These are phyloP conservation scores for Phaenicophaeus curvirostris DNA, from an alignment of 2,797 vertebrate species.

Conservation along the genomic window DNA sequence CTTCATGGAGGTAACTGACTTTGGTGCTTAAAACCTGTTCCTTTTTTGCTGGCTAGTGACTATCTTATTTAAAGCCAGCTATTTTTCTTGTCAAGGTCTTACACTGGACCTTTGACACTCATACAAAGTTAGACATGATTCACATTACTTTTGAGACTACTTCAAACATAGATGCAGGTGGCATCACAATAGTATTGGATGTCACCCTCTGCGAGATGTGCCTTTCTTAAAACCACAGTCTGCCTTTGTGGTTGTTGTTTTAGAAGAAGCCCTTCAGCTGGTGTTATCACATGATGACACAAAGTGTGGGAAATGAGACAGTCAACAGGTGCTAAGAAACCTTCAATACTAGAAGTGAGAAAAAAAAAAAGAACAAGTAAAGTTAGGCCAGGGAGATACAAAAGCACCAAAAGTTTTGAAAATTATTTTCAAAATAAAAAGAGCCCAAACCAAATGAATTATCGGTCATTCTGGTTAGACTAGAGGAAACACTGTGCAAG, in stretches of 20 bases:
- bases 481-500: not conserved
- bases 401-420: not conserved
- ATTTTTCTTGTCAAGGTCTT: not conserved
- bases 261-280: constrained; percentile 58
- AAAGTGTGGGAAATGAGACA: constrained; percentile 70
- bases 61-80: not conserved
- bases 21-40: not conserved
- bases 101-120: not conserved
- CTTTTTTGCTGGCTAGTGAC: not conserved
- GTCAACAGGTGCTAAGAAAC: constrained; percentile 71
- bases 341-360: constrained; percentile 38
- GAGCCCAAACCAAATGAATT: not conserved
- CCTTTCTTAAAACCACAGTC: constrained; percentile 74
- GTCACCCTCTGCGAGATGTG: constrained; percentile 45
- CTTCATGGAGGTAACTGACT: not conserved
- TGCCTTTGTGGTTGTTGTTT: constrained; percentile 71
- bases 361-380: not conserved
- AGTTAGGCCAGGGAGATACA: constrained; percentile 6
- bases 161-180: constrained; percentile 55
- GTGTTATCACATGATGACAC: constrained; percentile 71
- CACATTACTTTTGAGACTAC: constrained; percentile 26
- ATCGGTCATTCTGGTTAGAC: not conserved
- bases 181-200: constrained; percentile 44
- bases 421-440: constrained; percentile 18
- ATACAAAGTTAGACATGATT: constrained; percentile 23